Evolutionary conservation across 2,113 vertebrate species (phyloP), one percentile per base, ranked within the genome.

Genomic region (Erinaceus europaeus): DNA sequence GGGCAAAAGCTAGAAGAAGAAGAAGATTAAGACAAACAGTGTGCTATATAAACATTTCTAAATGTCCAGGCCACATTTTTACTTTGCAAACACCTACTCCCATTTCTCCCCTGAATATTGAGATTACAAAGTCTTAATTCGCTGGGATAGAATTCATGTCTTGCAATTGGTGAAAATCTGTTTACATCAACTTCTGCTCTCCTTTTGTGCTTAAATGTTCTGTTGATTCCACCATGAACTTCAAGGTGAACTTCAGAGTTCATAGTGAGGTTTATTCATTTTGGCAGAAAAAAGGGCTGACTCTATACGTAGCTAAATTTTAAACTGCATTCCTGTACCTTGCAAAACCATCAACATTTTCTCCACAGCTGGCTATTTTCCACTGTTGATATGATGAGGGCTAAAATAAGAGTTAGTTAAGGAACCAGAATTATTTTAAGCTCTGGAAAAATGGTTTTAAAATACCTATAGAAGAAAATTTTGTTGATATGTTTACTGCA

Each of bases 261-360:
- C 86, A 90, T 21, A 14, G 44, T 84, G 57, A 93, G 89, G 86
- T 95, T 94, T 93, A 87, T 93, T 93, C 87, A 74, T 93, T 93
- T 95, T 95, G 95, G 90, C 95, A 91, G 78, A 29, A 61, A 73
- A 89, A 93, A 86, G 50, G 40, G 59, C 87, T 94, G 93, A 94
- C 87, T 92, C 46, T 86, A 78, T 72, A 88, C 86, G 82, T 82
- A 92, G 61, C 74, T 89, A 69, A 82, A 23, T 17, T 84, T 89
- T 89, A 91, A 89, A 76, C 81, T 73, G 67, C 86, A 91, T 94
- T 90, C 90, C 62, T 61, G 42, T 90, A 89, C 78, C 74, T 84
- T 89, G 84, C 50, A 91, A 92, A 89, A 89, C 48, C 36, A 89
- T 89, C 69, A 91, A 84, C 65, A 78, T 90, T 93, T 92, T 86